These are phyloP conservation scores for Brachyptera putata DNA, from an alignment of 2,888 invertebrate genomes.

Conservation along the genomic window DNA sequence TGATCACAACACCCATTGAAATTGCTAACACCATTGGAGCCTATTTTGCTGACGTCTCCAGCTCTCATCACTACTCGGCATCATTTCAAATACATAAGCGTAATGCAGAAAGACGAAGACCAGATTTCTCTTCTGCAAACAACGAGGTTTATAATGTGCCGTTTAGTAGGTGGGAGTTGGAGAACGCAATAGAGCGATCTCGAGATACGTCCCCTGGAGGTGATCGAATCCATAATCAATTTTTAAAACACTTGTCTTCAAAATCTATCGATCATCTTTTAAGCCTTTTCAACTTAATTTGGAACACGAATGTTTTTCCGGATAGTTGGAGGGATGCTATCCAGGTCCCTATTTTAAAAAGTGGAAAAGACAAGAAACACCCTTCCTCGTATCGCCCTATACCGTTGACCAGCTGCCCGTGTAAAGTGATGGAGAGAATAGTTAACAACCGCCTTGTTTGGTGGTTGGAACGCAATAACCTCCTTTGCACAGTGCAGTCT, in stretches of 20 bases:
- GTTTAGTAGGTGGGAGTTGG: conserved; percentile 1
- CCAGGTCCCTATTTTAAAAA: conserved; percentile 10
- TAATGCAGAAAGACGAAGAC: neutral
- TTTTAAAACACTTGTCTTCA: neutral
- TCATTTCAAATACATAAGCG: neutral
- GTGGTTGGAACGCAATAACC: conserved; percentile 31
- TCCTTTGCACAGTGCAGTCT: conserved; percentile 28
- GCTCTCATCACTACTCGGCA: neutral
- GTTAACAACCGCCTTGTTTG: conserved; percentile 34
- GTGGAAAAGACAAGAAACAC: neutral
- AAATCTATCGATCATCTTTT: neutral
- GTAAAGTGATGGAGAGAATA: conserved; percentile 36
- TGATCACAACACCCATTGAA: neutral
- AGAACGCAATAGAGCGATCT: conserved; percentile 2
- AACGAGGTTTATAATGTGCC: conserved; percentile 6
- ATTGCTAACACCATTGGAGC: neutral
- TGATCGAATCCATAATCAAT: conserved; percentile 12
- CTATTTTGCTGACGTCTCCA: neutral
- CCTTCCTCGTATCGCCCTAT: conserved; percentile 34
- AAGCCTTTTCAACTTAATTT: conserved; percentile 3
- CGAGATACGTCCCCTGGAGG: conserved; percentile 11
- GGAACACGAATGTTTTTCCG: conserved; percentile 10
- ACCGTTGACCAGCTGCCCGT: conserved; percentile 36
- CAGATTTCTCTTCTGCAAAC: conserved; percentile 5
- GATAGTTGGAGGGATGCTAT: conserved; percentile 8